Evolutionary conservation across 2,797 vertebrate species (phyloP).

Genomic region (Characodon lateralis): DNA sequence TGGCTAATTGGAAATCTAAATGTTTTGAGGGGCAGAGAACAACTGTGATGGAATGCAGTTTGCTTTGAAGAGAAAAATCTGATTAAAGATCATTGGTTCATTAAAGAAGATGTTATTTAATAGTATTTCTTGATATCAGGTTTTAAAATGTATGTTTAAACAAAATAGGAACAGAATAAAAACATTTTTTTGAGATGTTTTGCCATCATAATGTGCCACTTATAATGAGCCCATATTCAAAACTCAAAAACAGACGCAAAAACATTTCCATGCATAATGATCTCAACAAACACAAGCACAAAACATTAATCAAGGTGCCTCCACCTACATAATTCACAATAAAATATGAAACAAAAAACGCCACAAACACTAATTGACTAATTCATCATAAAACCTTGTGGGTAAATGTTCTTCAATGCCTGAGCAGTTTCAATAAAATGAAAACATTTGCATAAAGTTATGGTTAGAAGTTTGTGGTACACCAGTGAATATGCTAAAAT

Average conservation of each 20-base stretch:
- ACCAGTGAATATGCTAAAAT: conserved; percentile 33
- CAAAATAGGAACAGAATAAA: conserved; percentile 11
- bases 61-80: conserved; percentile 50
- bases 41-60: conserved; percentile 50
- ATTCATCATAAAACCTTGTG: conserved; percentile 76
- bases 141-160: conserved; percentile 1
- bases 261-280: conserved; percentile 75
- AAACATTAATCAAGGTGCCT: conserved; percentile 75
- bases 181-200: conserved; percentile 42
- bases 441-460: conserved; percentile 73
- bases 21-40: conserved; percentile 82
- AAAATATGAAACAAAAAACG: conserved; percentile 78
- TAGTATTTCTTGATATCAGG: conserved; percentile 20
- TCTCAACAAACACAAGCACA: conserved; percentile 40
- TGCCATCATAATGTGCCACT: conserved; percentile 64
- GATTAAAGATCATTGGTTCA: conserved; percentile 37
- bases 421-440: conserved; percentile 70
- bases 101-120: not conserved
- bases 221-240: conserved; percentile 64
- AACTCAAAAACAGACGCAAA: conserved; percentile 64
- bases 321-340: conserved; percentile 77
- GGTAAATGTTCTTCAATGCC: conserved; percentile 73
- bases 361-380: conserved; percentile 77
- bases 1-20: conserved; percentile 97
- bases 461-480: conserved; percentile 47